Percentiles rank a stretch among this genome's conserved stretches.
Conservation (phyloP, 2,888 invertebrate genomes). For the Pyrrhia umbra region DNA sequence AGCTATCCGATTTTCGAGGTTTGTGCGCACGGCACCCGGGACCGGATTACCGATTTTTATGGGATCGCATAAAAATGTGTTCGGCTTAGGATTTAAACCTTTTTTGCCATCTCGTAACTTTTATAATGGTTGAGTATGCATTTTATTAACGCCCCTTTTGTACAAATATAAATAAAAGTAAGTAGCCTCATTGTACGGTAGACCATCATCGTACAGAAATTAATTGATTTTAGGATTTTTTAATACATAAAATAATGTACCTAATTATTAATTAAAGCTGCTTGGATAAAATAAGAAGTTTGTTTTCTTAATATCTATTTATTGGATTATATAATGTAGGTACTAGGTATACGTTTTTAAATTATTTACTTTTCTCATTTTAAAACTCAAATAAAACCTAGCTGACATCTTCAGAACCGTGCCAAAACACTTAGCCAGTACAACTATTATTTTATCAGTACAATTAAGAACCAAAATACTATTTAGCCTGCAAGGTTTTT, state of each 20-base stretch:
- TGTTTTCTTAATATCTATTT: no score
- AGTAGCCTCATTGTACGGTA: background rate
- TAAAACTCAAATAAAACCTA: no score
- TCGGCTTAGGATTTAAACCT: conserved; percentile 51
- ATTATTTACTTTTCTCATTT: no score
- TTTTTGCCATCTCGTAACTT: conserved; percentile 53
- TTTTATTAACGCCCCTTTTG: conserved; percentile 22
- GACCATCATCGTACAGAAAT: no score
- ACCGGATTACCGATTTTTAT: conserved; percentile 54
- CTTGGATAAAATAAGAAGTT: no score
- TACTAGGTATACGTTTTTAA: no score
- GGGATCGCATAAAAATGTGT: conserved; percentile 53
- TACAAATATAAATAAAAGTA: background rate
- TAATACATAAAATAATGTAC: no score
- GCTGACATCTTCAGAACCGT: background rate
- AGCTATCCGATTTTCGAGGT: conserved; percentile 50
- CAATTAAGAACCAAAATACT: conserved; percentile 60
- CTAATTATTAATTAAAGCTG: no score
- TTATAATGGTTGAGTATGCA: conserved; percentile 42
- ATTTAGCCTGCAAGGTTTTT: conserved; percentile 73
- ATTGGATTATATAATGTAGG: no score
- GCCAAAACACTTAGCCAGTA: conserved; percentile 3
- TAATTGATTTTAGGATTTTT: no score
- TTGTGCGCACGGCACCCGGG: conserved; percentile 20
- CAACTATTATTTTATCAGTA: conserved; percentile 43